Evolutionary conservation across 2,888 invertebrate species (phyloP).

Genomic region (Myopa tessellatipennis): DNA sequence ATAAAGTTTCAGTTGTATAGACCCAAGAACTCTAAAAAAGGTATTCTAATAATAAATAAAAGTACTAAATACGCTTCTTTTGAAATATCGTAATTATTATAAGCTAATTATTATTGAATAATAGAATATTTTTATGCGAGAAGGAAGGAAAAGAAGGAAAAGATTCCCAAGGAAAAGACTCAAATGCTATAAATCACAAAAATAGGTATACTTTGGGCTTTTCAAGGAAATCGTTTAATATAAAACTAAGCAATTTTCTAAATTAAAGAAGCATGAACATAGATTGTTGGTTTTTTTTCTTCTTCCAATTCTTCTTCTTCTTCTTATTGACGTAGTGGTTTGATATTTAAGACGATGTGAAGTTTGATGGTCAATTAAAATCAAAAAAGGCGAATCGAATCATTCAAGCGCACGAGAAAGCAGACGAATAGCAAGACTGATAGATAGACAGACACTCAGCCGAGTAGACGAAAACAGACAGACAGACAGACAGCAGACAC

Average conservation of each 20-base stretch:
- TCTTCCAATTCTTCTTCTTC: no score
- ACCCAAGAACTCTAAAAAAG: no score
- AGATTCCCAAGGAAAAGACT: constrained; percentile 18
- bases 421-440: background rate
- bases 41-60: no score
- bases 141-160: background rate
- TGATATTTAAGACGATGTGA: background rate
- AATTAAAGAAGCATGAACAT: constrained; percentile 3
- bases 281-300: background rate
- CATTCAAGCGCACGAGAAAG: background rate
- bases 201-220: background rate
- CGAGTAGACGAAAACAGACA: background rate
- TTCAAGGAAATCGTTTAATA: background rate
- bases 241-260: background rate
- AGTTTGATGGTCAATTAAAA: background rate
- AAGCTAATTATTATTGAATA: no score
- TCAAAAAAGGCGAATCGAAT: background rate
- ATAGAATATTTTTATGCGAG: no score
- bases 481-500: background rate
- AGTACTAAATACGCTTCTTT: no score
- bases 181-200: constrained; percentile 2
- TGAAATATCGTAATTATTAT: no score
- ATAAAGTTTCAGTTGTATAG: no score
- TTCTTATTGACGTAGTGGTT: background rate
- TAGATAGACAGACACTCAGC: no score